These are phyloP conservation scores for Uria lomvia DNA, from an alignment of 2,113 vertebrate genomes.

Conservation along the genomic window DNA sequence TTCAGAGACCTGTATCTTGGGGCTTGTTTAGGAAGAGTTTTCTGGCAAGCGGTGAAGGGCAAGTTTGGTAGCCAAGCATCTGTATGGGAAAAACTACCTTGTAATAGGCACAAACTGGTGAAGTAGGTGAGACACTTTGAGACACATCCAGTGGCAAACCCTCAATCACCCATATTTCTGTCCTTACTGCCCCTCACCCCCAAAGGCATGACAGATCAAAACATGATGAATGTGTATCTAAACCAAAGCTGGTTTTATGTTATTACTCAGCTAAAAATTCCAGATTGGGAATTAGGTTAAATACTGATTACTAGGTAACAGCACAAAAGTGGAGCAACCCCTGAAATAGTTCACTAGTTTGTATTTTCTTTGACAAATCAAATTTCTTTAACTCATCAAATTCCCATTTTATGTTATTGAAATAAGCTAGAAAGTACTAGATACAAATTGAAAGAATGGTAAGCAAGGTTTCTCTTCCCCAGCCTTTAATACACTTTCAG, in stretches of 20 bases:
- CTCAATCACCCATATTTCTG: background rate
- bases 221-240: background rate
- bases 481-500: background rate
- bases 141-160: background rate
- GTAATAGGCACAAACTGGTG: background rate
- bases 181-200: background rate
- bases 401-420: background rate
- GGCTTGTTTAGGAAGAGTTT: background rate
- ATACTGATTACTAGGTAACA: background rate
- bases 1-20: background rate
- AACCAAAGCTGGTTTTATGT: background rate
- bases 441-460: background rate
- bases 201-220: background rate
- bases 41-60: background rate
- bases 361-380: background rate
- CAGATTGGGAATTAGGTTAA: background rate
- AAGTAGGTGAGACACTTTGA: background rate
- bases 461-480: background rate
- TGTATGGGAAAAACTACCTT: background rate
- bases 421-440: background rate
- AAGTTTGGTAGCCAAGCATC: background rate
- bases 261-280: background rate
- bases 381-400: no score
- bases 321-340: background rate
- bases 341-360: background rate